These are phyloP conservation scores for Cacoxenus indagator DNA, from an alignment of 2,888 invertebrate genomes.

Conservation along the genomic window DNA sequence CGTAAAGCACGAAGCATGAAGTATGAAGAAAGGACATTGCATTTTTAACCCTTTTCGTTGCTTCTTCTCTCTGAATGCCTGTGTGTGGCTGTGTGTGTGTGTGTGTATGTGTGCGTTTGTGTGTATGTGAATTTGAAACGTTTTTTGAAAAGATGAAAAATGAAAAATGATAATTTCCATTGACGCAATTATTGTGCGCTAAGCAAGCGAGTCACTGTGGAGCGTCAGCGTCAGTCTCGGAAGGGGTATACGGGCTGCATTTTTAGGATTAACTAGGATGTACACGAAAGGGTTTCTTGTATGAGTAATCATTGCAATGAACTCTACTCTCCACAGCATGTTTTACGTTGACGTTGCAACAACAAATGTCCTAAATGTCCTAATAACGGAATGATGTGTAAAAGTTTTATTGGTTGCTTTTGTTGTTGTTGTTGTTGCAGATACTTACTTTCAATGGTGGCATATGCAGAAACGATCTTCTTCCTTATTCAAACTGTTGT, in stretches of 20 bases:
- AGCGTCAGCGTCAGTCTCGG: conserved; percentile 31
- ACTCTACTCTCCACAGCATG: neutral
- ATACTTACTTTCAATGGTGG: neutral
- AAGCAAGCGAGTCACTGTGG: conserved; percentile 12
- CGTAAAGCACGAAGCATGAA: conserved; percentile 35
- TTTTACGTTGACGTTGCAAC: conserved; percentile 18
- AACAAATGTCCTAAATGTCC: conserved; percentile 35
- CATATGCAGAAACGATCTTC: conserved; percentile 21
- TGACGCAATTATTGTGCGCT: conserved; percentile 42
- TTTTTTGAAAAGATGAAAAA: conserved; percentile 33
- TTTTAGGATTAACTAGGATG: conserved; percentile 59
- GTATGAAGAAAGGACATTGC: conserved; percentile 8
- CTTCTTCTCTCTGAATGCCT: neutral
- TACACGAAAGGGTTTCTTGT: conserved; percentile 58
- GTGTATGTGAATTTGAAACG: neutral
- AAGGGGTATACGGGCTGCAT: conserved; percentile 16
- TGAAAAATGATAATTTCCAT: conserved; percentile 63
- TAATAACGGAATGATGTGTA: conserved; percentile 49
- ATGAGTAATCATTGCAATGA: conserved; percentile 39
- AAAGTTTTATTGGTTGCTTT: conserved; percentile 38
- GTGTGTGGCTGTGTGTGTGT: neutral
- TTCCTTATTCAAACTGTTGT: no score
- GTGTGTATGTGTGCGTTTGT: neutral
- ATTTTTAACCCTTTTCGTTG: neutral
- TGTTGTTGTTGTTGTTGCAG: neutral